Conservation (phyloP, 1,140 invertebrate species). For the Drosophila navojoa region DNA sequence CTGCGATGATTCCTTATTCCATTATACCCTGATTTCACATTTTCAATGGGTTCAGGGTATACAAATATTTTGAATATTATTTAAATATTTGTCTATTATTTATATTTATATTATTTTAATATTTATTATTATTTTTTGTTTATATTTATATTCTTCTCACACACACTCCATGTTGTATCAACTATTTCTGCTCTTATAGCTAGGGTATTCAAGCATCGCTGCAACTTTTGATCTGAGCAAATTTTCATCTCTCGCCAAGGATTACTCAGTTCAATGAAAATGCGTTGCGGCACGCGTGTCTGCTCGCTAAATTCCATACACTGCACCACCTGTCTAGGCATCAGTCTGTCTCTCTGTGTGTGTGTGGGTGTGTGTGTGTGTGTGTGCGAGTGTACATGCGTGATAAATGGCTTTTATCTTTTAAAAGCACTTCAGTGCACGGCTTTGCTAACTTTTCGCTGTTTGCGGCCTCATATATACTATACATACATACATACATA, state of each 20-base stretch:
- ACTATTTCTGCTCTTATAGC: no score
- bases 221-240: background rate
- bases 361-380: conserved; percentile 14
- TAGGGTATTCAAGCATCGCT: background rate
- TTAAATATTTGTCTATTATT: no score
- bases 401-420: conserved; percentile 82
- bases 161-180: no score
- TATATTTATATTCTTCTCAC: no score
- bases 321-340: conserved; percentile 38
- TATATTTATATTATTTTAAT: no score
- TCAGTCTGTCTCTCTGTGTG: background rate
- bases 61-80: no score
- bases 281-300: conserved; percentile 33
- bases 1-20: no score
- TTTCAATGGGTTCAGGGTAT: no score
- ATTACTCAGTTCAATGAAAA: conserved; percentile 63
- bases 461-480: background rate
- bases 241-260: conserved; percentile 25
- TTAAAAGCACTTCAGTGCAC: conserved; percentile 76
- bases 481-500: no score
- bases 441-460: conserved; percentile 41
- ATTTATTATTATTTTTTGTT: no score
- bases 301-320: conserved; percentile 32
- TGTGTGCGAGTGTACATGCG: conserved; percentile 54
- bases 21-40: no score